phyloP scores from a whole-genome alignment of 2,888 invertebrate species.

The Parthenolecanium corni region DNA sequence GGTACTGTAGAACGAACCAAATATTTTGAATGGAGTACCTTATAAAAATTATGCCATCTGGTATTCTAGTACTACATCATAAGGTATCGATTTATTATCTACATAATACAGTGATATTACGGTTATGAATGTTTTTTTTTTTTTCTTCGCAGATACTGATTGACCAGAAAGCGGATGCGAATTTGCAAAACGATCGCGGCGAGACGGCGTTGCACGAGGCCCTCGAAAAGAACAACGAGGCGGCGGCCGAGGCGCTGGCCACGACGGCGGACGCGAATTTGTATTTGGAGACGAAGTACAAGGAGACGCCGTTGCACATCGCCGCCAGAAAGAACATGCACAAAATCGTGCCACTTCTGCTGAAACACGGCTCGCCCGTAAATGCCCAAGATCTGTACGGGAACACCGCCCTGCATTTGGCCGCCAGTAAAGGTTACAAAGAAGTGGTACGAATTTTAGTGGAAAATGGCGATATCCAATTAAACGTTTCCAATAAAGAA shows the following conservation, averaged over 20 bases:
- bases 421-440: conserved; percentile 39
- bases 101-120: too few relatives aligned
- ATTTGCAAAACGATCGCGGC: conserved; percentile 38
- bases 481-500: conserved; percentile 38
- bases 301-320: conserved; percentile 39
- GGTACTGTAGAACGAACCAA: too few relatives aligned
- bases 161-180: conserved; percentile 38
- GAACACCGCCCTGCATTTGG: conserved; percentile 40
- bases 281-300: conserved; percentile 35
- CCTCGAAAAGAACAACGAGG: conserved; percentile 31
- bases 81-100: too few relatives aligned
- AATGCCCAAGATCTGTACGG: conserved; percentile 38
- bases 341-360: conserved; percentile 36
- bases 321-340: conserved; percentile 38
- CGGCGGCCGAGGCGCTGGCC: conserved; percentile 31
- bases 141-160: conserved; percentile 36
- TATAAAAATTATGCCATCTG: too few relatives aligned
- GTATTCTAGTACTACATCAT: too few relatives aligned
- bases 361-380: conserved; percentile 37
- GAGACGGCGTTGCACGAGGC: conserved; percentile 36
- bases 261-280: conserved; percentile 30
- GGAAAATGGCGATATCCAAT: conserved; percentile 37
- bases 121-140: not conserved
- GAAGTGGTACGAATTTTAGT: conserved; percentile 38
- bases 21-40: too few relatives aligned